A percentile compares a stretch with the other conserved stretches of the same genome.
These are phyloP conservation scores for Myopa testacea DNA, from an alignment of 2,888 invertebrate species.

Conservation along the genomic window DNA sequence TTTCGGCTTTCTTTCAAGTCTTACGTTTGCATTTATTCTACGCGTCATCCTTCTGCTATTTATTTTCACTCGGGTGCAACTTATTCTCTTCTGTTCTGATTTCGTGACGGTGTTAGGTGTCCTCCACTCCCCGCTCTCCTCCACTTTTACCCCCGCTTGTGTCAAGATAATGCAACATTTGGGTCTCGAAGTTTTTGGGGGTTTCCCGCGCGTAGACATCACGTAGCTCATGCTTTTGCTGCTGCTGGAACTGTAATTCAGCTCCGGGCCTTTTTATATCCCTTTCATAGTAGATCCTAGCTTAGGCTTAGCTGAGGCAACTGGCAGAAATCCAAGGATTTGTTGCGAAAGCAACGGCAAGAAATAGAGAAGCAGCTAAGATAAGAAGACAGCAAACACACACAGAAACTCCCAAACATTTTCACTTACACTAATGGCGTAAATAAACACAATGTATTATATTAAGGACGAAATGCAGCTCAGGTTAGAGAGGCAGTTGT, in stretches of 20 bases:
- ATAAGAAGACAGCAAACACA: neutral
- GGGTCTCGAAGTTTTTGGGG: conserved; percentile 8
- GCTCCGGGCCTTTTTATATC: conserved; percentile 13
- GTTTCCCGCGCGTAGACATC: conserved; percentile 21
- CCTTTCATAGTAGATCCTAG: neutral
- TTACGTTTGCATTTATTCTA: conserved; percentile 17
- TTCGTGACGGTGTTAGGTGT: neutral
- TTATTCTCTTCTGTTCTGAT: neutral
- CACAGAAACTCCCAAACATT: neutral
- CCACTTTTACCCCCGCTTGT: neutral
- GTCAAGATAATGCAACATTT: conserved; percentile 24
- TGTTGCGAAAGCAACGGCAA: conserved; percentile 6
- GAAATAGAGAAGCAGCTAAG: conserved; percentile 15
- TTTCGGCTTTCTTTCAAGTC: conserved; percentile 8
- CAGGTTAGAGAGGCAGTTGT: neutral
- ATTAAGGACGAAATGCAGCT: conserved; percentile 21
- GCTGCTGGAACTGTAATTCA: conserved; percentile 30
- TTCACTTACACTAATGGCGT: conserved; percentile 10
- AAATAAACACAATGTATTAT: conserved; percentile 34
- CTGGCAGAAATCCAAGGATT: conserved; percentile 33
- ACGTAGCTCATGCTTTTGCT: conserved; percentile 24
- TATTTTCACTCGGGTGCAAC: neutral
- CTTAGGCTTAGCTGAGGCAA: conserved; percentile 1
- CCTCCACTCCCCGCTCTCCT: neutral
- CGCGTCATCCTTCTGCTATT: conserved; percentile 17